Conservation (phyloP, 2,113 vertebrate species). For the Pseudonaja textilis region DNA sequence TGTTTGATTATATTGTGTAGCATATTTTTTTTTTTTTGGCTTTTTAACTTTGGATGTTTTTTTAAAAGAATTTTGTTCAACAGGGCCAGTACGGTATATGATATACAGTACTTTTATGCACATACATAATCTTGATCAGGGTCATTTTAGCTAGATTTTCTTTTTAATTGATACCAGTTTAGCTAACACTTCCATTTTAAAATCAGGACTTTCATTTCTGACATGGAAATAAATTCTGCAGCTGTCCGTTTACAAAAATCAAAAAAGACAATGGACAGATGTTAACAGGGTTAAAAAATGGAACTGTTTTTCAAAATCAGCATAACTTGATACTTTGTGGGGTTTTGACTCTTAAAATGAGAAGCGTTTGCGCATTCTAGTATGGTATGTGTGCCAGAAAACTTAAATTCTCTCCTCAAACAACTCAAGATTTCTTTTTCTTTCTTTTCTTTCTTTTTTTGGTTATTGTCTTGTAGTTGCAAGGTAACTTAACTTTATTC, state of each 20-base stretch:
- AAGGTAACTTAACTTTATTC: constrained; percentile 80
- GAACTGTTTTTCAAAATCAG: constrained; percentile 63
- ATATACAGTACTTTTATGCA: constrained; percentile 73
- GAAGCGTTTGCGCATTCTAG: constrained; percentile 66
- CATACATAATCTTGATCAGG: constrained; percentile 67
- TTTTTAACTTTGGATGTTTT: constrained; percentile 63
- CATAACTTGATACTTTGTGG: constrained; percentile 62
- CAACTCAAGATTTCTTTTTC: constrained; percentile 65
- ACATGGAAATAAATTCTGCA: constrained; percentile 61
- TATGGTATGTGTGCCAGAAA: constrained; percentile 73
- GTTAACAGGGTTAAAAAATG: constrained; percentile 70
- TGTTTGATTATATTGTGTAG: constrained; percentile 57
- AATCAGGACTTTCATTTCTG: constrained; percentile 68
- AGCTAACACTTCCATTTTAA: constrained; percentile 57
- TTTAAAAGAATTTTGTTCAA: constrained; percentile 58
- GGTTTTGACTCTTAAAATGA: constrained; percentile 71
- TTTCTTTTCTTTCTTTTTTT: neutral
- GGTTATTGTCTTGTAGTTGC: constrained; percentile 79
- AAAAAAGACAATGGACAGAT: constrained; percentile 63
- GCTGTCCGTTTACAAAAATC: constrained; percentile 65
- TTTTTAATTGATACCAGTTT: constrained; percentile 51
- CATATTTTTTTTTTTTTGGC: constrained; percentile 57
- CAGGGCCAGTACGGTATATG: constrained; percentile 68
- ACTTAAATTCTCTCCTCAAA: constrained; percentile 72
- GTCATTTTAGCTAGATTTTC: constrained; percentile 55